A percentile compares a stretch with the other conserved stretches of the same genome.
Conservation (phyloP, 2,797 vertebrate genomes). For the Antennarius maculatus region DNA sequence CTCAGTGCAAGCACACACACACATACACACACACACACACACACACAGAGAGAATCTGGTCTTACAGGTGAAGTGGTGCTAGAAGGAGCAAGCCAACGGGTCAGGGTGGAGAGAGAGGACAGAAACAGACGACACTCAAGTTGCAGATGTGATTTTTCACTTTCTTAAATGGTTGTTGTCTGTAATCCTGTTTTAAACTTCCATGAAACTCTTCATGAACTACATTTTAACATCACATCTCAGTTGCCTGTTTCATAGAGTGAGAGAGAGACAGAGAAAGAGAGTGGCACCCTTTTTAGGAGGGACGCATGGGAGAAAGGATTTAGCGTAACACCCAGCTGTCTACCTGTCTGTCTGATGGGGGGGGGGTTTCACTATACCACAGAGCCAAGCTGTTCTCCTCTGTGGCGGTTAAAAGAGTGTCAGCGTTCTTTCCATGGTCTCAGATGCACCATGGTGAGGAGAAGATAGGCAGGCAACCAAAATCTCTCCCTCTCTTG, state of each 20-base stretch:
- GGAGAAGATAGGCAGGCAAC: conserved; percentile 73
- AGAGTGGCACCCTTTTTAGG: conserved; percentile 47
- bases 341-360: conserved; percentile 71
- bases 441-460: conserved; percentile 69
- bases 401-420: conserved; percentile 40
- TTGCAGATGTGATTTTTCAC: conserved; percentile 34
- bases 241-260: conserved; percentile 27
- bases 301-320: conserved; percentile 61
- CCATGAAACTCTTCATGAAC: conserved; percentile 40
- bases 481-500: conserved; percentile 46
- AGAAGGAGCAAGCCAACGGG: conserved; percentile 54
- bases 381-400: conserved; percentile 64
- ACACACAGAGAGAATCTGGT: conserved; percentile 34
- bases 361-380: conserved; percentile 60
- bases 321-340: conserved; percentile 69
- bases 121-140: conserved; percentile 40
- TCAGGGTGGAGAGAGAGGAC: conserved; percentile 58
- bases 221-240: conserved; percentile 15
- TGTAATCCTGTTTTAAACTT: conserved; percentile 19
- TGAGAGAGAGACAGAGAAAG: conserved; percentile 51
- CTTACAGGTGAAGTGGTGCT: conserved; percentile 71
- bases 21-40: conserved; percentile 21
- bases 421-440: conserved; percentile 38
- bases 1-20: conserved; percentile 17
- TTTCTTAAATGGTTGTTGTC: conserved; percentile 17